Evolutionary conservation across 2,888 invertebrate genomes (phyloP).

Genomic region (Cetonia aurata): DNA sequence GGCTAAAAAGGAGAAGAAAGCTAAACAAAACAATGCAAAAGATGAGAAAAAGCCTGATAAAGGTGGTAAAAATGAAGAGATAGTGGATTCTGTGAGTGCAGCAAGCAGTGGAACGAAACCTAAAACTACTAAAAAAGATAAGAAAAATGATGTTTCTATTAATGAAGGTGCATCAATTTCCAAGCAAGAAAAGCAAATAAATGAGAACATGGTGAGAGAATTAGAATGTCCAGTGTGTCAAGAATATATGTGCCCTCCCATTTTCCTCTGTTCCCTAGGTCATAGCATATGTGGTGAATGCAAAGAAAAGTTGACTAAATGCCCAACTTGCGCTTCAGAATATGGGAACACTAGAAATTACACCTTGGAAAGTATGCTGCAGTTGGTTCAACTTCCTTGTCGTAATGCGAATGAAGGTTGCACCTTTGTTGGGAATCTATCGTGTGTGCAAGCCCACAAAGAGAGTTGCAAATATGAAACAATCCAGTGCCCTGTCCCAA

Average conservation of each 20-base stretch:
- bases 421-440: background rate
- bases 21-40: background rate
- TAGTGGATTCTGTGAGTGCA: too few relatives aligned
- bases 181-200: background rate
- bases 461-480: background rate
- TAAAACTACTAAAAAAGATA: too few relatives aligned
- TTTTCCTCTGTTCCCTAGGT: conserved; percentile 44
- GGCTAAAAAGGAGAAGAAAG: background rate
- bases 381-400: conserved; percentile 43
- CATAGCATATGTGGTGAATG: conserved; percentile 46
- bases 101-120: too few relatives aligned
- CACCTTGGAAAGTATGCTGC: conserved; percentile 45
- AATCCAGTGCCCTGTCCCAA: background rate
- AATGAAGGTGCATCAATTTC: background rate
- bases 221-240: conserved; percentile 48
- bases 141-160: too few relatives aligned
- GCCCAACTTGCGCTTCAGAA: conserved; percentile 45
- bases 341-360: conserved; percentile 46
- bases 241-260: conserved; percentile 47
- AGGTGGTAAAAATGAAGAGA: too few relatives aligned
- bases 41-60: too few relatives aligned
- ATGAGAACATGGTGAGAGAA: conserved; percentile 27
- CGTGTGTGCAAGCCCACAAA: background rate
- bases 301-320: conserved; percentile 43
- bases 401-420: conserved; percentile 13